A percentile compares a stretch with the other conserved stretches of the same genome.
phyloP scores from a whole-genome alignment of 2,113 vertebrate species.

The Tragelaphus scriptus region DNA sequence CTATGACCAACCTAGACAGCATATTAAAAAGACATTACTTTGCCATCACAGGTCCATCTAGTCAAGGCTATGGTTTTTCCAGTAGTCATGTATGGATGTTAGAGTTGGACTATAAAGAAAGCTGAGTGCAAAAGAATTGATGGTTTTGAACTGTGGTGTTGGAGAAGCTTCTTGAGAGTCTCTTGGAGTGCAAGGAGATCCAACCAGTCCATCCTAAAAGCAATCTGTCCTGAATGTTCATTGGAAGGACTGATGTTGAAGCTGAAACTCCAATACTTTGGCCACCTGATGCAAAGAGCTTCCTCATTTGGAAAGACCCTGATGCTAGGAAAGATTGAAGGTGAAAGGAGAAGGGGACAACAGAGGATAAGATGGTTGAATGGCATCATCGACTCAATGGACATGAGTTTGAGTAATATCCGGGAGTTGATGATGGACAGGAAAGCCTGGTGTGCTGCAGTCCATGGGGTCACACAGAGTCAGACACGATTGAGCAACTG shows the following conservation, averaged over 20 bases:
- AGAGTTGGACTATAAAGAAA: neutral
- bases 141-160: neutral
- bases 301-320: neutral
- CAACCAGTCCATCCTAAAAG: neutral
- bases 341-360: neutral
- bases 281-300: neutral
- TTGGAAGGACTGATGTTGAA: neutral
- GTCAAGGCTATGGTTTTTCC: neutral
- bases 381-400: neutral
- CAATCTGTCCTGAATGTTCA: neutral
- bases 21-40: neutral
- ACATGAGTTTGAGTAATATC: neutral
- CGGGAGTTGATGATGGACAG: neutral
- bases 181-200: neutral
- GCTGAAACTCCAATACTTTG: neutral
- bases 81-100: neutral
- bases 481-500: fast-evolving
- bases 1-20: neutral
- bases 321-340: neutral
- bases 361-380: neutral
- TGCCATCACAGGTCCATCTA: neutral
- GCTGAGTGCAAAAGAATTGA: neutral
- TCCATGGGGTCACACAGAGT: neutral
- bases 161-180: neutral
- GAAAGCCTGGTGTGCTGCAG: fast-evolving